Conservation (phyloP, 1,140 invertebrate genomes). For the Pachypeltis micranthus region DNA sequence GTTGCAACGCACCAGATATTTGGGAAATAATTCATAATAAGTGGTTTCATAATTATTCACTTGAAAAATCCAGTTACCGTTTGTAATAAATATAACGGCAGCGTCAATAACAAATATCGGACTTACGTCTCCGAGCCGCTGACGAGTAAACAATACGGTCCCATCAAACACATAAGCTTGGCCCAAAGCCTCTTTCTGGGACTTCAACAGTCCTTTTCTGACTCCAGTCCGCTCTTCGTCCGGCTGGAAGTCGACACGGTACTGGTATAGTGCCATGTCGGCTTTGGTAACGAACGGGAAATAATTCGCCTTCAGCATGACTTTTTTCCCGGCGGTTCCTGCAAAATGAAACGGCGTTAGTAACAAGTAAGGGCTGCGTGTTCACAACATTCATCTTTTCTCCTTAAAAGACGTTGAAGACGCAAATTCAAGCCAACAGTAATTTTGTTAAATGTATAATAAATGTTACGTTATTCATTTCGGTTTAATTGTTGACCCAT, state of each 20-base stretch:
- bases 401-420: too few species aligned
- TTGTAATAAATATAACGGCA: too few species aligned
- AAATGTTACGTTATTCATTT: too few species aligned
- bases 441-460: too few species aligned
- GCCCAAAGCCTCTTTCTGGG: slow-evolving; percentile 41
- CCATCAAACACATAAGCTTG: slow-evolving; percentile 42
- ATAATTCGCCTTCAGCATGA: slow-evolving; percentile 58
- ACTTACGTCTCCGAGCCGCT: slow-evolving; percentile 29
- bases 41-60: not conserved
- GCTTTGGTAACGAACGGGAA: slow-evolving; percentile 52
- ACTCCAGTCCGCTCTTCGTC: slow-evolving; percentile 51
- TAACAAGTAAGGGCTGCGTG: too few species aligned
- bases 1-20: too few species aligned
- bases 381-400: too few species aligned
- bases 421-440: too few species aligned
- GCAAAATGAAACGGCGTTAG: slow-evolving; percentile 11
- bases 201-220: slow-evolving; percentile 46
- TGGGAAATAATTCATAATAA: too few species aligned
- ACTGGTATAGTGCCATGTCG: slow-evolving; percentile 67
- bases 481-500: too few species aligned
- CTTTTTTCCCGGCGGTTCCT: slow-evolving; percentile 14
- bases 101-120: too few species aligned
- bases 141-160: slow-evolving; percentile 34
- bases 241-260: slow-evolving; percentile 66
- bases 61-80: not conserved